phyloP scores from a whole-genome alignment of 2,888 invertebrate species.

The Epirrhoe alternata region DNA sequence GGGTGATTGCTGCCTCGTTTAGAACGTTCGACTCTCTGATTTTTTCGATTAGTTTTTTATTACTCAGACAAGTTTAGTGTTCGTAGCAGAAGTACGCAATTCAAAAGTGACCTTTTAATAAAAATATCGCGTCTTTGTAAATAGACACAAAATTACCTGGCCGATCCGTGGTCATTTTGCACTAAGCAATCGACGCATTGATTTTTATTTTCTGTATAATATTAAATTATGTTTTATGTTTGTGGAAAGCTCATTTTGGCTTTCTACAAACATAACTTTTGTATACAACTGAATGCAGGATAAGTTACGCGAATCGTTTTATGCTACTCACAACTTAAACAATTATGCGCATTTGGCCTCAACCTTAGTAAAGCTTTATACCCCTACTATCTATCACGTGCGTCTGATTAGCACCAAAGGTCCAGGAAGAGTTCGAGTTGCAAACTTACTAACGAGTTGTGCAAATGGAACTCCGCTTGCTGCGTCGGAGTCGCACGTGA shows the following conservation, averaged over 20 bases:
- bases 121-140: not conserved
- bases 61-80: not conserved
- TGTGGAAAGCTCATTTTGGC: too few relatives aligned
- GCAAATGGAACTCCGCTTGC: not conserved
- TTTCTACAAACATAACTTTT: too few relatives aligned
- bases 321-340: too few relatives aligned
- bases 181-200: too few relatives aligned
- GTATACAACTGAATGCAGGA: too few relatives aligned
- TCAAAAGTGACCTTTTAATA: not conserved
- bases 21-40: constrained; percentile 32
- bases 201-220: too few relatives aligned
- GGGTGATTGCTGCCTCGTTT: constrained; percentile 55
- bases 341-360: not conserved
- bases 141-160: not conserved
- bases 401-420: not conserved
- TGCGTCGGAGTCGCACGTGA: not conserved
- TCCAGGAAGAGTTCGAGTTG: constrained; percentile 1
- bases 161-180: not conserved
- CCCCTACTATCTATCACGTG: not conserved
- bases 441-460: constrained; percentile 1
- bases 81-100: not conserved
- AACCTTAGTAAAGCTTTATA: not conserved
- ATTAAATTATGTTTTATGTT: too few relatives aligned
- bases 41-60: constrained; percentile 16
- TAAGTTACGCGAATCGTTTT: too few relatives aligned